These are phyloP conservation scores for Pemphredon lugubris DNA, from an alignment of 2,888 invertebrate genomes.

Conservation along the genomic window DNA sequence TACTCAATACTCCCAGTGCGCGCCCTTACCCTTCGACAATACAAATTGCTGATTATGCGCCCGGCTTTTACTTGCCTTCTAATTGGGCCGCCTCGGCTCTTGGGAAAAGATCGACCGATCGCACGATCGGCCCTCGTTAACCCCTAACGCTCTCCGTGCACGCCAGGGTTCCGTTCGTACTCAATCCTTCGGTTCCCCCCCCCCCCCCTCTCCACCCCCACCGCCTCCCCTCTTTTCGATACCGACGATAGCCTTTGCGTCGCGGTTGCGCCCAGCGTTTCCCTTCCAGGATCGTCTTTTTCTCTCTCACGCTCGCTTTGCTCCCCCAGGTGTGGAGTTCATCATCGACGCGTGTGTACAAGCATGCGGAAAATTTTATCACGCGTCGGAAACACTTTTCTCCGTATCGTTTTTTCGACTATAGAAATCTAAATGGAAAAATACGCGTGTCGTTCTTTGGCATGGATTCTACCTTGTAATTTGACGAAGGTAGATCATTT, in stretches of 20 bases:
- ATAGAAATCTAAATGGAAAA: slow-evolving; percentile 47
- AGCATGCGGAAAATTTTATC: slow-evolving; percentile 46
- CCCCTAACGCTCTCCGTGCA: slow-evolving; percentile 68
- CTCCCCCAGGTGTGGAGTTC: slow-evolving; percentile 5
- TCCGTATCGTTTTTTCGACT: slow-evolving; percentile 33
- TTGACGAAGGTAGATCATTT: too few species aligned
- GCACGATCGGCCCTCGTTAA: slow-evolving; percentile 74
- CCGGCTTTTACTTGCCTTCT: slow-evolving; percentile 72
- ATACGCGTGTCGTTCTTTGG: neutral
- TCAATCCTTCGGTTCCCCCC: too few species aligned
- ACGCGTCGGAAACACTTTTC: slow-evolving; percentile 42
- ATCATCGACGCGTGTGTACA: slow-evolving; percentile 41
- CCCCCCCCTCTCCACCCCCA: too few species aligned
- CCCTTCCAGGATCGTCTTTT: slow-evolving; percentile 11
- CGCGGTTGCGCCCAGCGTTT: slow-evolving; percentile 28
- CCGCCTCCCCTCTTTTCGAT: slow-evolving; percentile 5
- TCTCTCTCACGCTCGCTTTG: too few species aligned
- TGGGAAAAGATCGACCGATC: slow-evolving; percentile 76
- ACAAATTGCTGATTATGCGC: slow-evolving; percentile 77
- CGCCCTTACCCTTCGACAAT: slow-evolving; percentile 68
- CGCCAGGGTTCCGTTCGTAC: slow-evolving; percentile 53
- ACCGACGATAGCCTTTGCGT: slow-evolving; percentile 38
- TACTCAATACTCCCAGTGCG: slow-evolving; percentile 24
- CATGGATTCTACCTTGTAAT: too few species aligned
- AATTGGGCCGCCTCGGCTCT: slow-evolving; percentile 74